Percentiles rank a stretch among this genome's conserved stretches.
Conservation (phyloP, 2,113 vertebrate genomes). For the Lophochroa leadbeateri region DNA sequence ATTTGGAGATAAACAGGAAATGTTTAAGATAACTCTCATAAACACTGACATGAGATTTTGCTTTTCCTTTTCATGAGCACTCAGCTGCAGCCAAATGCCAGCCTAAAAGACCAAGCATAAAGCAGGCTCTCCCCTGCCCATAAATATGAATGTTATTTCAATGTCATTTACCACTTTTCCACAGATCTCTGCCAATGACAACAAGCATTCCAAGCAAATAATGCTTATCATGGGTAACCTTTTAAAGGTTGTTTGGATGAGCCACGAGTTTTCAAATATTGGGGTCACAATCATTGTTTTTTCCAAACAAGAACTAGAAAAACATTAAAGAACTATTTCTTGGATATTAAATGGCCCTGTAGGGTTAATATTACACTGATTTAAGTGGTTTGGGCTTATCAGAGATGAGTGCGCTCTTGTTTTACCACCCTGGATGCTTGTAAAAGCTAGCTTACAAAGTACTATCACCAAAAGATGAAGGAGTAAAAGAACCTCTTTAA, state of each 20-base stretch:
- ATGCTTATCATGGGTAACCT: not conserved
- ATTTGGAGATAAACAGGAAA: constrained; percentile 53
- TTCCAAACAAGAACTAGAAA: not conserved
- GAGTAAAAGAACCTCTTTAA: not conserved
- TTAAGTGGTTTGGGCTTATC: not conserved
- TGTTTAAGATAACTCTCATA: not conserved
- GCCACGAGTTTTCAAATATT: not conserved
- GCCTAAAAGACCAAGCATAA: not conserved
- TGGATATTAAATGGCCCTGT: not conserved
- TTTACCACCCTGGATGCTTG: not conserved
- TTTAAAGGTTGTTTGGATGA: not conserved
- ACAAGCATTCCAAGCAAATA: not conserved
- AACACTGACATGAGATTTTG: not conserved
- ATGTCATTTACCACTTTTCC: not conserved
- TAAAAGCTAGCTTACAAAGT: not conserved
- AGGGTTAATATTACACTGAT: not conserved
- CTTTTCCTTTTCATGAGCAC: not conserved
- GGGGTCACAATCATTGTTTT: not conserved
- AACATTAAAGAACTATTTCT: not conserved
- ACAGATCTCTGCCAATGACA: not conserved
- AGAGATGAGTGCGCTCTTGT: not conserved
- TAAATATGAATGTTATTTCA: not conserved
- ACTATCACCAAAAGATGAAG: not conserved
- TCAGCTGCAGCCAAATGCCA: not conserved
- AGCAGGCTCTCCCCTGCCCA: not conserved